Conservation (phyloP, 92 coral and sea anemone species). For the Meandrina meandrites region DNA sequence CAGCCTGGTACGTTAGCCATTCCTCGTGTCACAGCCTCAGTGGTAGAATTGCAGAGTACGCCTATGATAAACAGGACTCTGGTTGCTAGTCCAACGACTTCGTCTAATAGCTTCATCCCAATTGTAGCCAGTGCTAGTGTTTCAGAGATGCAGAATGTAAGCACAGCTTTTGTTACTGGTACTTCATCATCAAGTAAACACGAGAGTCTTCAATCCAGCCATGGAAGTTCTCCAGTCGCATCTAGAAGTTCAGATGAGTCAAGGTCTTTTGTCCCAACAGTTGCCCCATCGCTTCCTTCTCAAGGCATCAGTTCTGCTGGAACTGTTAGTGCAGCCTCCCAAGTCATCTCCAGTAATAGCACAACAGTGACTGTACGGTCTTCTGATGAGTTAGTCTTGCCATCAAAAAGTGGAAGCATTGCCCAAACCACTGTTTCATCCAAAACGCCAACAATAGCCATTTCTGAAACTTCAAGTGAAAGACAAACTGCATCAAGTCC, state of each 20-base stretch:
- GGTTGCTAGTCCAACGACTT: background rate
- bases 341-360: background rate
- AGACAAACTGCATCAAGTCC: background rate
- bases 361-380: background rate
- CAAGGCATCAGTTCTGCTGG: background rate
- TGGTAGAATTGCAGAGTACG: background rate
- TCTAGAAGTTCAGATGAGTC: background rate
- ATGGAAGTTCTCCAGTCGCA: background rate
- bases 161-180: background rate
- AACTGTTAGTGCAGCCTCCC: background rate
- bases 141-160: constrained; percentile 1
- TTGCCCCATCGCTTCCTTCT: background rate
- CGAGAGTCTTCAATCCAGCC: background rate
- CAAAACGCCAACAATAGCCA: background rate
- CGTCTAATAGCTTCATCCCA: background rate
- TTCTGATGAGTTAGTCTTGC: background rate
- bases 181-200: background rate
- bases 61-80: background rate
- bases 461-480: background rate
- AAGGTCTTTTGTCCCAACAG: background rate
- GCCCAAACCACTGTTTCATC: background rate
- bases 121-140: constrained; percentile 7
- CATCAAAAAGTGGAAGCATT: background rate
- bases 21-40: background rate
- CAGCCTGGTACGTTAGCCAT: background rate